Evolutionary conservation across 1,140 invertebrate genomes (phyloP), one percentile per base, ranked within the genome.

Genomic region (Diploscapter pachys): DNA sequence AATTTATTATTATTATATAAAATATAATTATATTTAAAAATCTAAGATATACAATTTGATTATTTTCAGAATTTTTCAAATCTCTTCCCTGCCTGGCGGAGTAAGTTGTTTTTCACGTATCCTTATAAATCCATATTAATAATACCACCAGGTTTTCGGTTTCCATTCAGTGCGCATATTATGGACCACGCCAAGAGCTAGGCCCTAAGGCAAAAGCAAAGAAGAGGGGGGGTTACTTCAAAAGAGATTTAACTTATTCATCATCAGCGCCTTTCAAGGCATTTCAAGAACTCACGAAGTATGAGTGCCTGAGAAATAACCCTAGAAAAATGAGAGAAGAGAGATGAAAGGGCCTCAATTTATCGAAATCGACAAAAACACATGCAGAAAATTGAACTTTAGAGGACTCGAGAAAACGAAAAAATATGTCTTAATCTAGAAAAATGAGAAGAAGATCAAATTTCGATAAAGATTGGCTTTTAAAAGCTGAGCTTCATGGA

Each of bases 31-130:
- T 31, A 31, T 31, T 31, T 31, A 31, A 31, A 31, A 31, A 31
- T 1, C 31, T 31, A 31, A 31, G 31, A 31, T 31, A 31, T 31
- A 31, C 0, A 31, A 31, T 31, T 56, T 73, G 3, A 2, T 56
- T 54, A 52, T 4, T 79, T 79, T 77, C 70, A 79, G 77, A 79
- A 61, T 79, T 79, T 71, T 79, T 79, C 77, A 51, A 52, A 4
- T 69, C 68, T 52, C 71, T 79, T 31, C 77, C 77, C 4, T 79
- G 77, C 65, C 66, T 79, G 13, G 74, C 77, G 5, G 63, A 77
- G 77, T 78, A 13, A 77, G 77, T 78, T 67, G 4, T 50, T 48
- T 73, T 73, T 73, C 54, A n/a, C 52, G 57, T 3, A 31, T 72
- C 9, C 72, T 13, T 52, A 56, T 72, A 56, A 63, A 5, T 54